These are phyloP conservation scores for Drosophila fungiperda DNA, from an alignment of 2,888 invertebrate species.

Conservation along the genomic window DNA sequence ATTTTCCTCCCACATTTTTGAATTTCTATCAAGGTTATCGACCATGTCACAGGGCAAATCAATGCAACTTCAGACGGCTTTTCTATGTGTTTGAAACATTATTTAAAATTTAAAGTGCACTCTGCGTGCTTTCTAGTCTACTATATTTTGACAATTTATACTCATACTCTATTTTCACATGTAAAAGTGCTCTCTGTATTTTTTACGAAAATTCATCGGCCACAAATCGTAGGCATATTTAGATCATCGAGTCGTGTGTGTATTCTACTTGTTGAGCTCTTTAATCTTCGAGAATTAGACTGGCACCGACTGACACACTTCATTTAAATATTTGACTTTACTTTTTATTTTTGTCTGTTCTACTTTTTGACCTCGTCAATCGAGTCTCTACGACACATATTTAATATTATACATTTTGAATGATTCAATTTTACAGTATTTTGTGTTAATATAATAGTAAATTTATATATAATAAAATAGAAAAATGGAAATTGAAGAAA, in stretches of 20 bases:
- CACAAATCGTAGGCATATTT: neutral
- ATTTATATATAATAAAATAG: no score
- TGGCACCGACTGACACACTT: neutral
- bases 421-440: no score
- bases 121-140: neutral
- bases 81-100: neutral
- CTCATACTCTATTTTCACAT: no score
- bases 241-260: neutral
- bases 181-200: neutral
- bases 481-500: no score
- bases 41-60: neutral
- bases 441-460: no score
- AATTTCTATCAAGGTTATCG: neutral
- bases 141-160: neutral
- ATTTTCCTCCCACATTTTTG: neutral
- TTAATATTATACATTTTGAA: no score
- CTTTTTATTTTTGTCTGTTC: neutral
- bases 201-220: no score
- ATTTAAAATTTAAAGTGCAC: neutral
- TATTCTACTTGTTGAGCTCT: neutral
- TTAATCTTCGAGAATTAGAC: neutral
- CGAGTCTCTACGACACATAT: no score
- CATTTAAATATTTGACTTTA: neutral
- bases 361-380: neutral
- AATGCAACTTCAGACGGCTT: neutral